Base-by-base conservation (phyloP, 1,140 invertebrate species). In the Atopsyche davidsoni region DNA sequence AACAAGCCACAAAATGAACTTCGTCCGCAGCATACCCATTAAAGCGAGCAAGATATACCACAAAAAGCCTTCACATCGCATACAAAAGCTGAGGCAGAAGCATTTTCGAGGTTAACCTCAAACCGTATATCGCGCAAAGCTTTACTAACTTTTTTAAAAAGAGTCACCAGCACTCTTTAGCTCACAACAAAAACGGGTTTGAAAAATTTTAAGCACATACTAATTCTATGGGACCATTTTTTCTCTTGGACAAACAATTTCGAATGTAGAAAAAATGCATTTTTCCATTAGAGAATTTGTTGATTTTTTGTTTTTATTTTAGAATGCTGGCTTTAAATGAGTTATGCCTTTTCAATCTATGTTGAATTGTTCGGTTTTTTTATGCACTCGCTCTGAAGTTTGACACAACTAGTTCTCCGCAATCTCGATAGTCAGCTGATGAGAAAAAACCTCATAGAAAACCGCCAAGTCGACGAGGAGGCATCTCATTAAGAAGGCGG, bases 111-210 rank as follows among this genome's bases (percentile, higher is more conserved):
- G n/a, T n/a, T n/a, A n/a, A n/a, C n/a, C n/a, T n/a, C n/a, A n/a
- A n/a, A n/a, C n/a, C n/a, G n/a, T n/a, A n/a, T n/a, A n/a, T n/a
- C n/a, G n/a, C n/a, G n/a, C n/a, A n/a, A n/a, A n/a, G n/a, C n/a
- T n/a, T n/a, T n/a, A n/a, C n/a, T n/a, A n/a, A n/a, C 6, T 28
- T 28, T 28, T 28, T n/a, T 6, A 28, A 6, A 24, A 38, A 49
- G 42, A 49, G 46, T 49, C 46, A 49, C 46, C 46, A 49, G 21
- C 16, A 31, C 25, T 39, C 25, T 28, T 34, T 49, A 32, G 24
- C 46, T 49, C 38, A 49, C 46, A 49, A 38, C n/a, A 34, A 25
- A 49, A 49, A 49, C 46, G 46, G 46, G 46, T 49, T 49, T 49
- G n/a, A 42, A 38, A 46, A 49, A 49, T 49, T 49, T 39, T 49